A percentile compares a stretch with the other conserved stretches of the same genome.
Evolutionary conservation across 1,140 invertebrate species (phyloP).

Genomic region (Pseudomyrmex concolor): DNA sequence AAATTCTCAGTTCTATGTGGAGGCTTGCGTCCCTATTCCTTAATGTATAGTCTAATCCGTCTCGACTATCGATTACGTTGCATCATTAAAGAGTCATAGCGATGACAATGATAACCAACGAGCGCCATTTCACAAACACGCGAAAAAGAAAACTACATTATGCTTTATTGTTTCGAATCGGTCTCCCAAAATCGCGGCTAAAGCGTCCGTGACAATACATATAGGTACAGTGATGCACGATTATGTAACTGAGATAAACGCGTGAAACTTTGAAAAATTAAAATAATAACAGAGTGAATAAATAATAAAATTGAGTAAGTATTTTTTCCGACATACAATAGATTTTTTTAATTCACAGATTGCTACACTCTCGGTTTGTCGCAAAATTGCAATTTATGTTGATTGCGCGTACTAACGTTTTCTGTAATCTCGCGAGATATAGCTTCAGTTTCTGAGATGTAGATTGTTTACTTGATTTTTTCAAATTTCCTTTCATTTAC

Average conservation of each 20-base stretch:
- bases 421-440: neutral
- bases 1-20: neutral
- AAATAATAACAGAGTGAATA: neutral
- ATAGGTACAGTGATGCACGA: neutral
- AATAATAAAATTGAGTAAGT: constrained; percentile 8
- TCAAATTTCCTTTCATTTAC: no score
- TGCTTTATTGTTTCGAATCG: neutral
- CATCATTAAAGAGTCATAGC: constrained; percentile 22
- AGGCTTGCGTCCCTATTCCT: constrained; percentile 3
- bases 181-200: neutral
- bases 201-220: neutral
- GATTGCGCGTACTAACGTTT: constrained; percentile 8
- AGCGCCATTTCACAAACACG: constrained; percentile 24
- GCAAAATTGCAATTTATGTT: neutral
- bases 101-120: constrained; percentile 2
- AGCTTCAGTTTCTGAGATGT: neutral
- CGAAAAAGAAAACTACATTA: constrained; percentile 1
- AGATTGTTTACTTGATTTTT: no score
- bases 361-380: neutral
- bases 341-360: constrained; percentile 11
- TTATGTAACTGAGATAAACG: neutral
- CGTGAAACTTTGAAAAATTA: neutral
- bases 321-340: neutral
- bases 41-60: no score
- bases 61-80: constrained; percentile 26